Conservation (phyloP, 2,888 invertebrate species). For the Idaea biselata region DNA sequence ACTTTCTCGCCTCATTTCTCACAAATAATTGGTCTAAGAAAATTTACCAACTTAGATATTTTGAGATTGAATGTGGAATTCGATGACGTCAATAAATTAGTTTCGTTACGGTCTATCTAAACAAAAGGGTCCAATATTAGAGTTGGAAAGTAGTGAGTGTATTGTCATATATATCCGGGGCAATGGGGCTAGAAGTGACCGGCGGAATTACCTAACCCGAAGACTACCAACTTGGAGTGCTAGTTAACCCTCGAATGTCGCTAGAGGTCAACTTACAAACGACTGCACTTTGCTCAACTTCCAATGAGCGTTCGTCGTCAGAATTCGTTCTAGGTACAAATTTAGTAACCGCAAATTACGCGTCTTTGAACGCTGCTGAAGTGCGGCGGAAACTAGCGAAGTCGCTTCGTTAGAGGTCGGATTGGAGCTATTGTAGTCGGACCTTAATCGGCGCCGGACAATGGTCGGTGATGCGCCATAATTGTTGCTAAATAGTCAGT, state of each 20-base stretch:
- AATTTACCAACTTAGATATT: constrained; percentile 5
- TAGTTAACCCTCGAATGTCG: constrained; percentile 42
- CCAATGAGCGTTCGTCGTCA: constrained; percentile 44
- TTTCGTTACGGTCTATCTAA: constrained; percentile 17
- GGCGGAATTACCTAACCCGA: constrained; percentile 44
- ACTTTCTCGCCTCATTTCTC: constrained; percentile 16
- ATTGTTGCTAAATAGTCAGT: constrained; percentile 73
- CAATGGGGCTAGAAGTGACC: constrained; percentile 48
- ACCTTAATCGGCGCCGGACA: constrained; percentile 70
- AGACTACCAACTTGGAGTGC: constrained; percentile 49
- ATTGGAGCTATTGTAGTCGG: constrained; percentile 69
- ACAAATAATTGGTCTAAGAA: constrained; percentile 19
- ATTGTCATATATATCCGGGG: constrained; percentile 36
- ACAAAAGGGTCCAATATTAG: constrained; percentile 26
- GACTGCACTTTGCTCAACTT: constrained; percentile 52
- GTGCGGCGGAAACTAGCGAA: constrained; percentile 69
- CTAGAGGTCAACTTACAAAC: constrained; percentile 60
- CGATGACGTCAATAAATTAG: neutral
- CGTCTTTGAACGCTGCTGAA: constrained; percentile 67
- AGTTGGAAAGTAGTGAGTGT: constrained; percentile 29
- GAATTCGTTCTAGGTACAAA: constrained; percentile 64
- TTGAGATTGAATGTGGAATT: neutral
- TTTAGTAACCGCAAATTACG: constrained; percentile 74
- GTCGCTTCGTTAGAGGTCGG: constrained; percentile 75
- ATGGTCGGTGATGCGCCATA: constrained; percentile 71